Evolutionary conservation across 2,113 vertebrate genomes (phyloP).

Genomic region (Ailuropoda melanoleuca): DNA sequence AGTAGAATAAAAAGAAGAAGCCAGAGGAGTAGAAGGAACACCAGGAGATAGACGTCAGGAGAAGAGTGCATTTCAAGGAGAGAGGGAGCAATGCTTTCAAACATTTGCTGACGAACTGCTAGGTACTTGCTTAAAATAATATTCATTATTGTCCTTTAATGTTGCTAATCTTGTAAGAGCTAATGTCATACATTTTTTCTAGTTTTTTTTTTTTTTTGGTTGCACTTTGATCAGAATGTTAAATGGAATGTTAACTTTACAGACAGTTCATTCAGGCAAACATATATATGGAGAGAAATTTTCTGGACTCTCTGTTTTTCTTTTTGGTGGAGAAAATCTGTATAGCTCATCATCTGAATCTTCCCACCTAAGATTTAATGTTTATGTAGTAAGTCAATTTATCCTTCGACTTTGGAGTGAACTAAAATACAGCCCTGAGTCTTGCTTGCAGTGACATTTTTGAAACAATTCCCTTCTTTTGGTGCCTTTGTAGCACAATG

Average conservation of each 20-base stretch:
- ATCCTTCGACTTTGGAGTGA: neutral
- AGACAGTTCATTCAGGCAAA: neutral
- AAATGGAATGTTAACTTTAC: neutral
- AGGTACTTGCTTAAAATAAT: neutral
- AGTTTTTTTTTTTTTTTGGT: neutral
- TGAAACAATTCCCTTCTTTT: neutral
- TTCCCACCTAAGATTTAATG: neutral
- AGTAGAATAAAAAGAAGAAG: neutral
- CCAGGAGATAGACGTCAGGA: neutral
- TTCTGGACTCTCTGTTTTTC: neutral
- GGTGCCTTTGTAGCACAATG: neutral
- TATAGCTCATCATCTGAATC: neutral
- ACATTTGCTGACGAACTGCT: neutral
- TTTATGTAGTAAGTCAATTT: neutral
- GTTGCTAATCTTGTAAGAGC: neutral
- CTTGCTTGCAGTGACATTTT: neutral
- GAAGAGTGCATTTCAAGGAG: neutral
- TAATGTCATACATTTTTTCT: neutral
- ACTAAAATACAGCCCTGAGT: neutral
- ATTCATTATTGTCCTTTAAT: neutral
- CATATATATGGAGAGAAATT: neutral
- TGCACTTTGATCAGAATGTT: neutral
- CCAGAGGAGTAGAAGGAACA: neutral
- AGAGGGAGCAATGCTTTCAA: neutral
- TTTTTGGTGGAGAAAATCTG: neutral